These are phyloP conservation scores for Oscheius sp. DNA, from an alignment of 1,140 invertebrate genomes.

Conservation along the genomic window DNA sequence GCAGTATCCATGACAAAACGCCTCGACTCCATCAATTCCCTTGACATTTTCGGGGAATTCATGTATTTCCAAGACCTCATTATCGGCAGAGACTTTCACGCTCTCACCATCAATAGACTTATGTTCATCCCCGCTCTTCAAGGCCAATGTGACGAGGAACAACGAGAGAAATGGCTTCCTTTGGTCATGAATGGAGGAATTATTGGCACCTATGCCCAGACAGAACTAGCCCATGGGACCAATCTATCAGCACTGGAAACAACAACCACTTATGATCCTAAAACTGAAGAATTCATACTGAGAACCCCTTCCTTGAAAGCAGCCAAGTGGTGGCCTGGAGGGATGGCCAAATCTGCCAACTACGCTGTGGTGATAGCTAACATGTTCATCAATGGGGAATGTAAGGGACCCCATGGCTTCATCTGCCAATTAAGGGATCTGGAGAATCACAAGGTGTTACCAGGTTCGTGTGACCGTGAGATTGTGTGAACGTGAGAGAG, in stretches of 20 bases:
- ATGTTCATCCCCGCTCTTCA: conserved; percentile 88
- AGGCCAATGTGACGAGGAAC: conserved; percentile 79
- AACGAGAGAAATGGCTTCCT: conserved; percentile 81
- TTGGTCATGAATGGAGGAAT: conserved; percentile 77
- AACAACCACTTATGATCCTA: conserved; percentile 80
- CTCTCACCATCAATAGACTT: conserved; percentile 77
- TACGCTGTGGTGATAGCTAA: conserved; percentile 82
- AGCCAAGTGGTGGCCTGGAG: conserved; percentile 72
- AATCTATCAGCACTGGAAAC: conserved; percentile 87
- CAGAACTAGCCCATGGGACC: conserved; percentile 87
- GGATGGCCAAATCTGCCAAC: conserved; percentile 82
- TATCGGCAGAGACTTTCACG: conserved; percentile 77
- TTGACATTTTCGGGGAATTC: conserved; percentile 39
- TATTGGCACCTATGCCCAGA: conserved; percentile 90
- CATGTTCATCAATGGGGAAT: conserved; percentile 77
- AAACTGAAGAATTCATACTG: conserved; percentile 80
- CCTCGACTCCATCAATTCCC: conserved; percentile 34
- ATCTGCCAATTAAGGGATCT: conserved; percentile 83
- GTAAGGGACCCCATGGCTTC: conserved; percentile 85
- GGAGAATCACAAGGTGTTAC: conserved; percentile 79
- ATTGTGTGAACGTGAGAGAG: too few species aligned
- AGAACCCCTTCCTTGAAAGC: conserved; percentile 81
- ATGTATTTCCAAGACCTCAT: conserved; percentile 38
- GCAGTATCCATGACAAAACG: conserved; percentile 61
- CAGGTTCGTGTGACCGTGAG: not conserved